Evolutionary conservation across 2,113 vertebrate genomes (phyloP).

Genomic region (Serilophus lunatus): DNA sequence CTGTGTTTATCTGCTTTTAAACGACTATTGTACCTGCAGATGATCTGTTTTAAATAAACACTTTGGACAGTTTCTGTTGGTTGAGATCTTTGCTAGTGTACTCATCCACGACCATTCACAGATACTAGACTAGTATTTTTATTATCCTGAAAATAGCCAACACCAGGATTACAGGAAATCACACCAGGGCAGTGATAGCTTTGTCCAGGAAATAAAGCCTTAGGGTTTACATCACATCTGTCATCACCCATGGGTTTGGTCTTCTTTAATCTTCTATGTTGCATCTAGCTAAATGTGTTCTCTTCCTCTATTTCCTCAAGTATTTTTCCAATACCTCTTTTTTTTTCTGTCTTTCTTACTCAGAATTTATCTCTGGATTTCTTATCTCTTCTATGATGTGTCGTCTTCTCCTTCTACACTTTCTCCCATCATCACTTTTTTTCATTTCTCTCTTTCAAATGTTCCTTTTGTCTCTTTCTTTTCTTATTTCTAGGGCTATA

Average conservation of each 20-base stretch:
- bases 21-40: background rate
- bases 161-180: background rate
- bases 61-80: background rate
- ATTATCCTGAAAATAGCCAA: background rate
- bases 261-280: slow-evolving; percentile 19
- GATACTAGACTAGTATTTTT: background rate
- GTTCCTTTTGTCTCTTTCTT: slow-evolving; percentile 12
- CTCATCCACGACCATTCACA: background rate
- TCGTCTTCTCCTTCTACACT: slow-evolving; percentile 15
- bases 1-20: background rate
- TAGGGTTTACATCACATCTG: background rate
- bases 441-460: slow-evolving; percentile 35
- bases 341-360: background rate
- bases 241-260: slow-evolving; percentile 1
- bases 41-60: background rate
- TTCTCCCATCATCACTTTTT: background rate
- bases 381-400: background rate
- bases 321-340: background rate
- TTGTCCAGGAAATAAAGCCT: background rate
- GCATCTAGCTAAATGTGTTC: background rate
- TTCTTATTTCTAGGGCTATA: slow-evolving; percentile 2
- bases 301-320: background rate
- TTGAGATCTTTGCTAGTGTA: background rate
- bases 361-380: background rate
- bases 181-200: background rate